Percentiles rank a stretch among this genome's conserved stretches.
phyloP scores from a whole-genome alignment of 2,113 vertebrate species.

The Coptodon rendalli region DNA sequence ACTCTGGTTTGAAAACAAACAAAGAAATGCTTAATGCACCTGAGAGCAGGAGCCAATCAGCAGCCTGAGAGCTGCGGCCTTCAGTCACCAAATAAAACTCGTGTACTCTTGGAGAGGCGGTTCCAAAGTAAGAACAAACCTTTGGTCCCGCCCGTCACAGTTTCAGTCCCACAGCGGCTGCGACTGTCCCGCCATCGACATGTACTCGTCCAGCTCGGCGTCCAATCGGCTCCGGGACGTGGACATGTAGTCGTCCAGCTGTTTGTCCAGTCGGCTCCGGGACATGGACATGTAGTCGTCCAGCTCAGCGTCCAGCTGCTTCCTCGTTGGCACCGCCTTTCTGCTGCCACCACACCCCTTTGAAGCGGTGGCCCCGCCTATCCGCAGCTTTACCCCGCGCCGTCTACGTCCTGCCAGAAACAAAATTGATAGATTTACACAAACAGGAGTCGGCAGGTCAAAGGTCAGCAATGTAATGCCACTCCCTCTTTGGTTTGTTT shows the following conservation, averaged over 20 bases:
- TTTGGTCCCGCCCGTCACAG: no score
- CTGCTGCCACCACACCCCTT: slow-evolving; percentile 59
- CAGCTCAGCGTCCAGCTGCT: slow-evolving; percentile 85
- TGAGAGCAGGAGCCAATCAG: neutral
- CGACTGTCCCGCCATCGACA: slow-evolving; percentile 65
- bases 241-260: slow-evolving; percentile 94
- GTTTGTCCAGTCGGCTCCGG: slow-evolving; percentile 80
- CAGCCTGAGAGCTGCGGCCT: neutral
- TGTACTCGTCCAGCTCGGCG: slow-evolving; percentile 87
- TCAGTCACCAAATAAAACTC: neutral
- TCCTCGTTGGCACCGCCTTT: slow-evolving; percentile 62
- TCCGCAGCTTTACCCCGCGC: neutral
- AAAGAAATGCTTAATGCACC: neutral
- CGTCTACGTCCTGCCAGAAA: slow-evolving; percentile 18
- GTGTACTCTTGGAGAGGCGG: no score
- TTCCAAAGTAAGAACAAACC: neutral
- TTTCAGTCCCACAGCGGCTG: neutral
- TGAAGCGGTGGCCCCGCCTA: neutral
- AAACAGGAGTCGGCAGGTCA: neutral
- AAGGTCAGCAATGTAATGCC: neutral
- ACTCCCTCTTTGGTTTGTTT: neutral
- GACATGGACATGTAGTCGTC: slow-evolving; percentile 90
- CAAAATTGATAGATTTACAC: neutral
- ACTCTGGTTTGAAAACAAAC: neutral
- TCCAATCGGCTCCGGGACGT: slow-evolving; percentile 84